phyloP scores from a whole-genome alignment of 1,140 invertebrate species.

The Holcopasites calliopsidis region DNA sequence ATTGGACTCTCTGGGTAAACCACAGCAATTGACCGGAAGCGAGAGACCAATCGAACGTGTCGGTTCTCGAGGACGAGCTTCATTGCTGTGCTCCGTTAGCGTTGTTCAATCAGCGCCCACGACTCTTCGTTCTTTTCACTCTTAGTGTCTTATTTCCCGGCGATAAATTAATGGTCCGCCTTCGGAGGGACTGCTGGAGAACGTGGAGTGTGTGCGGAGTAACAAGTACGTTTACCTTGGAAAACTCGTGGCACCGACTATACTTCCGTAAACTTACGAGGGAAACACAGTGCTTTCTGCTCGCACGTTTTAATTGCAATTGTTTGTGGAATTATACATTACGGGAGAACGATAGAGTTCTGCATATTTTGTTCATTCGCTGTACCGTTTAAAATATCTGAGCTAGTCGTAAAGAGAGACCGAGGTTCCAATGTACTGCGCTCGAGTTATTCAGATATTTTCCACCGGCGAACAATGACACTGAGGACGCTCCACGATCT shows the following conservation, averaged over 20 bases:
- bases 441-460: too few relatives aligned
- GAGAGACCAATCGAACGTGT: constrained; percentile 29
- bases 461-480: constrained; percentile 1
- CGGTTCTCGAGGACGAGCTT: constrained; percentile 22
- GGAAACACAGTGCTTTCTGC: neutral
- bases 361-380: too few relatives aligned
- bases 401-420: too few relatives aligned
- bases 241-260: neutral
- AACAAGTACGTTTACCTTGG: neutral
- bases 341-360: too few relatives aligned
- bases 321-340: too few relatives aligned
- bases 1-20: constrained; percentile 52
- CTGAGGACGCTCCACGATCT: neutral
- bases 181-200: neutral
- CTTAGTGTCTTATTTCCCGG: neutral
- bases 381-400: too few relatives aligned
- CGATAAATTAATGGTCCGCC: neutral
- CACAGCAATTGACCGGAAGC: constrained; percentile 29
- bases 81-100: constrained; percentile 12
- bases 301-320: too few relatives aligned
- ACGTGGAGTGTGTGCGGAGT: neutral
- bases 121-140: neutral
- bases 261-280: neutral
- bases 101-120: constrained; percentile 12
- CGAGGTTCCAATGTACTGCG: too few relatives aligned